Evolutionary conservation across 2,888 invertebrate genomes (phyloP).

Genomic region (Tryphoninae sp.): DNA sequence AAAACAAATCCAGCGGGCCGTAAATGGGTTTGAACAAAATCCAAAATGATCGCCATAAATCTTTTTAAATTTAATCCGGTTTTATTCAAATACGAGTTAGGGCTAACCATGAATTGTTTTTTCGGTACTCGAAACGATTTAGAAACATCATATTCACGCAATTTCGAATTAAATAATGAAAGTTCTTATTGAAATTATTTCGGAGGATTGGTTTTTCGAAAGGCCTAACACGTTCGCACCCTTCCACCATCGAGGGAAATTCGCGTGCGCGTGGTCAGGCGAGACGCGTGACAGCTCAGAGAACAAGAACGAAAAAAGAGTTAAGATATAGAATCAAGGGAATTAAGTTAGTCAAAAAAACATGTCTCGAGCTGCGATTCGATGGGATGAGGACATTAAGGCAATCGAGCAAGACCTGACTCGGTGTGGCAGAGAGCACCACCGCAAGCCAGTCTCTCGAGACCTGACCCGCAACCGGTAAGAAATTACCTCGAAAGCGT

Average conservation of each 20-base stretch:
- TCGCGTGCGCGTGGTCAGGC: slow-evolving; percentile 6
- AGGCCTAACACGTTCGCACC: background rate
- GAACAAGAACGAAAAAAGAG: slow-evolving; percentile 18
- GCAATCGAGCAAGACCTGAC: slow-evolving; percentile 51
- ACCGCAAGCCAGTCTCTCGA: slow-evolving; percentile 14
- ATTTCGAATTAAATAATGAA: slow-evolving; percentile 9
- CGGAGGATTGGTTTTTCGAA: background rate
- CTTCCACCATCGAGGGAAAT: slow-evolving; percentile 36
- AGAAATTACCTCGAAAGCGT: slow-evolving; percentile 38
- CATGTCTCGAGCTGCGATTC: slow-evolving; percentile 12
- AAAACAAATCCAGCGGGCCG: no score
- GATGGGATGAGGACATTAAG: slow-evolving; percentile 43
- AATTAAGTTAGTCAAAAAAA: slow-evolving; percentile 6
- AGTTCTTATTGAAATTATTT: slow-evolving; percentile 6
- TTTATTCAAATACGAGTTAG: no score
- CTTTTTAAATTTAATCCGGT: no score
- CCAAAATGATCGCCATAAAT: no score
- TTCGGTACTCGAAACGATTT: slow-evolving; percentile 1
- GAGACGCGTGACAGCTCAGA: background rate
- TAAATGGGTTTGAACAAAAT: no score
- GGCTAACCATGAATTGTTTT: no score
- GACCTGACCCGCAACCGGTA: slow-evolving; percentile 37
- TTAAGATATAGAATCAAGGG: slow-evolving; percentile 34
- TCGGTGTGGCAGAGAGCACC: background rate
- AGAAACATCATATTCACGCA: slow-evolving; percentile 20